Base-by-base conservation (phyloP, 2,888 invertebrate genomes). In the Pegoplata infirma region DNA sequence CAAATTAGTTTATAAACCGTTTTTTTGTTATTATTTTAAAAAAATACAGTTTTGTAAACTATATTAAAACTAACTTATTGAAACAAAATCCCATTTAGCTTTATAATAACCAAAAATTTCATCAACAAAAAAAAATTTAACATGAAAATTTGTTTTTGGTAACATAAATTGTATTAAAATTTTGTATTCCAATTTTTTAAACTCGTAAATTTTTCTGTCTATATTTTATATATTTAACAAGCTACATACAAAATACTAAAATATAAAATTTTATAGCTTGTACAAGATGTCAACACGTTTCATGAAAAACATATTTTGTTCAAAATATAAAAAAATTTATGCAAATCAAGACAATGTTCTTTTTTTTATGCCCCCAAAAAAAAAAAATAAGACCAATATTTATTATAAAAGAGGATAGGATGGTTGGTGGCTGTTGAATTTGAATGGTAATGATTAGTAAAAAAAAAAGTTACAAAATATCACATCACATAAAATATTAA, bases 251-350 rank as follows among this genome's bases (percentile, higher is more conserved):
- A 23, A 25, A 3, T 53, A 23, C 12, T 68, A 68, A 61, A 47
- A 49, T 66, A 55, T 21, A 47, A 17, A 51, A 67, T 32, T 67
- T 79, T 71, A 79, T 71, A 49, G 67, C 51, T 40, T 75, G 75
- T 75, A 56, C 61, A 49, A 67, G 32, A 61, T 67, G 78, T 79
- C 75, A 79, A 61, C 78, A 75, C 55, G 61, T 68, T 75, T 67
- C 47, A 47, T 47, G 55, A 53, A 46, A 36, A 75, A 68, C 49
- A 67, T 71, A 53, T 66, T 67, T 69, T 47, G 49, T 59, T 61
- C 58, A 61, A 40, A 12, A n/a, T n/a, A n/a, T n/a, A n/a, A 8
- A 61, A 74, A 25, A 73, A 58, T 63, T 61, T 67, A 72, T 72
- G 66, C 61, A 63, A 67, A 77, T 67, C 49, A 67, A 66, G 47